These are phyloP conservation scores for Pempheris klunzingeri DNA, from an alignment of 2,797 vertebrate genomes.

Conservation along the genomic window DNA sequence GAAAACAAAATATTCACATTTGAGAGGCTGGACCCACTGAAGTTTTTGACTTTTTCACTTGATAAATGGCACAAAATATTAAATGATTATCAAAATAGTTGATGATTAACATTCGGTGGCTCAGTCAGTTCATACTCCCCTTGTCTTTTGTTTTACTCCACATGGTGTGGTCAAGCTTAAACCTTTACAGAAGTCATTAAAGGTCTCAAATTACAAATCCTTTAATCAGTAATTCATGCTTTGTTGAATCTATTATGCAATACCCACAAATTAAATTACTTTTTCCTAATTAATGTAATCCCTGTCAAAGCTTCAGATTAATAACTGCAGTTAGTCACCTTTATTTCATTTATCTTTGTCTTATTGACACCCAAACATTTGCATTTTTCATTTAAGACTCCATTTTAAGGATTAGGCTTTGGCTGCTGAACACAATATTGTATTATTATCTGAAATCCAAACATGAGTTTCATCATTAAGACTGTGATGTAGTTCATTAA, in stretches of 20 bases:
- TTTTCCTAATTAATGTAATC: neutral
- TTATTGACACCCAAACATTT: neutral
- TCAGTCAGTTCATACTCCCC: too few species aligned
- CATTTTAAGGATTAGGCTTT: neutral
- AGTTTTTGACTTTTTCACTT: neutral
- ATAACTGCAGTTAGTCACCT: neutral
- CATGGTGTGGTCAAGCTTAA: neutral
- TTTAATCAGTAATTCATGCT: constrained; percentile 5
- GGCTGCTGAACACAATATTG: neutral
- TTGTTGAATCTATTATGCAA: neutral
- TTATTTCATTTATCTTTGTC: neutral
- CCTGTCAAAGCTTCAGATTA: neutral
- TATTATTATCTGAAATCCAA: neutral
- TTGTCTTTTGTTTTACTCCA: too few species aligned
- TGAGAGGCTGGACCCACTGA: neutral
- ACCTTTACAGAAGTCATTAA: neutral
- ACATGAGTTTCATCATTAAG: too few species aligned
- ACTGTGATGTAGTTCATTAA: too few species aligned
- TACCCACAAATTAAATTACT: neutral
- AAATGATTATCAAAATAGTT: neutral
- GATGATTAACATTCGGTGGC: neutral
- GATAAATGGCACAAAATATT: neutral
- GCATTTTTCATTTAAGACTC: neutral
- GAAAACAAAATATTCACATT: neutral
- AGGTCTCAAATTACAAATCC: constrained; percentile 2